phyloP scores from a whole-genome alignment of 2,113 vertebrate genomes.

The Myiagra hebetior region DNA sequence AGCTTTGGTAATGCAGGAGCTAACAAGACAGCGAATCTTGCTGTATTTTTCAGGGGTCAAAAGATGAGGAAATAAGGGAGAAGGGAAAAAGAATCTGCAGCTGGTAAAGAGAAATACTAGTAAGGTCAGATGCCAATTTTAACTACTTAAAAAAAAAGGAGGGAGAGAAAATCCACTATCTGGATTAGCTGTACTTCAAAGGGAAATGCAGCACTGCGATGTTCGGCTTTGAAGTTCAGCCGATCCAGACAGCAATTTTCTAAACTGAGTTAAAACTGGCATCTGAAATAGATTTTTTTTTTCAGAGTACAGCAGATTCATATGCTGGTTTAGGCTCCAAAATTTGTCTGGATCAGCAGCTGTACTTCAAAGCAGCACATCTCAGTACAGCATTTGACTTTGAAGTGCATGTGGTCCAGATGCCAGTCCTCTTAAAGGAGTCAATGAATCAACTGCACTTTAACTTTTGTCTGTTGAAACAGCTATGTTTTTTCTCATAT shows the following conservation, averaged over 20 bases:
- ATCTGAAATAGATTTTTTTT: slow-evolving; percentile 68
- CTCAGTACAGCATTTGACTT: slow-evolving; percentile 50
- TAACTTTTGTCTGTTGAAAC: slow-evolving; percentile 39
- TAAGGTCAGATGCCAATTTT: slow-evolving; percentile 60
- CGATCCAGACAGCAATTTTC: slow-evolving; percentile 71
- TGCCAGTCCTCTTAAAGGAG: slow-evolving; percentile 59
- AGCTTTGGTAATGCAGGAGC: background rate
- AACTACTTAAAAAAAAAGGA: background rate
- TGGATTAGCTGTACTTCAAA: slow-evolving; percentile 72
- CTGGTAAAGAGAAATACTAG: slow-evolving; percentile 9
- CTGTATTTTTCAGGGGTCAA: slow-evolving; percentile 7
- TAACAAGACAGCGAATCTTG: background rate
- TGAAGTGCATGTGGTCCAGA: slow-evolving; percentile 71
- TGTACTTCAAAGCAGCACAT: slow-evolving; percentile 68
- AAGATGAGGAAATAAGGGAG: slow-evolving; percentile 3
- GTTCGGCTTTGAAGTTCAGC: slow-evolving; percentile 69
- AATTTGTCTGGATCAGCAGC: slow-evolving; percentile 69
- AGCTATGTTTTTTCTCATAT: slow-evolving; percentile 1
- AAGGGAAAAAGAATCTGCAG: background rate
- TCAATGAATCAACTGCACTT: slow-evolving; percentile 26
- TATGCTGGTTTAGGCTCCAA: slow-evolving; percentile 58
- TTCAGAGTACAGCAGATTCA: slow-evolving; percentile 62
- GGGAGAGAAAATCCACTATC: slow-evolving; percentile 33
- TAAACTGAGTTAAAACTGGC: slow-evolving; percentile 70
- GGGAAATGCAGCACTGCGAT: slow-evolving; percentile 11